Evolutionary conservation across 2,888 invertebrate genomes (phyloP).

Genomic region (Cremastinae sp.): DNA sequence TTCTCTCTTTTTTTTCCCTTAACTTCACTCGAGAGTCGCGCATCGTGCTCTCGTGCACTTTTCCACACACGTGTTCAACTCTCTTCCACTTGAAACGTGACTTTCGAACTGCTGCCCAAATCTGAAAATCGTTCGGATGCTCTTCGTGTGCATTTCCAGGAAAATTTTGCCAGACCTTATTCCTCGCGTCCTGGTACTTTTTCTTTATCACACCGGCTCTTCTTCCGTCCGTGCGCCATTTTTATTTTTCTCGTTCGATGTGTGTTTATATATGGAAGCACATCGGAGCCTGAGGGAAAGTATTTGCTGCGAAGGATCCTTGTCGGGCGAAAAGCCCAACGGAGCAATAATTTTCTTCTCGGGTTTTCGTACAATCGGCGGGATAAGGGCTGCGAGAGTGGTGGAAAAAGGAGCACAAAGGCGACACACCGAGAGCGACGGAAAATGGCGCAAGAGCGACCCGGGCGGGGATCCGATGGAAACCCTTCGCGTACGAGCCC

Average conservation of each 20-base stretch:
- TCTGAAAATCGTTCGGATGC: neutral
- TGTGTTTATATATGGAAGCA: neutral
- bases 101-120: conserved; percentile 58
- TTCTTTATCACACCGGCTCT: neutral
- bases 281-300: no score
- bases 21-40: conserved; percentile 61
- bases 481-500: conserved; percentile 64
- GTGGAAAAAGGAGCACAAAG: conserved; percentile 8
- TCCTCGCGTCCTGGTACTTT: neutral
- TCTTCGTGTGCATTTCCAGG: neutral
- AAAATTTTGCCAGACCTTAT: conserved; percentile 2
- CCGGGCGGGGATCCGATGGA: conserved; percentile 63
- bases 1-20: conserved; percentile 33
- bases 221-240: neutral
- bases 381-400: neutral
- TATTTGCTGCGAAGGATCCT: no score
- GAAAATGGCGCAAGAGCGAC: conserved; percentile 66
- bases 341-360: no score
- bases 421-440: neutral
- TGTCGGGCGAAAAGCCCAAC: neutral
- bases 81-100: conserved; percentile 56
- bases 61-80: conserved; percentile 69
- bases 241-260: neutral
- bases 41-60: conserved; percentile 40
- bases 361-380: no score